Conservation (phyloP, 2,113 vertebrate species). For the Climacteris rufus region DNA sequence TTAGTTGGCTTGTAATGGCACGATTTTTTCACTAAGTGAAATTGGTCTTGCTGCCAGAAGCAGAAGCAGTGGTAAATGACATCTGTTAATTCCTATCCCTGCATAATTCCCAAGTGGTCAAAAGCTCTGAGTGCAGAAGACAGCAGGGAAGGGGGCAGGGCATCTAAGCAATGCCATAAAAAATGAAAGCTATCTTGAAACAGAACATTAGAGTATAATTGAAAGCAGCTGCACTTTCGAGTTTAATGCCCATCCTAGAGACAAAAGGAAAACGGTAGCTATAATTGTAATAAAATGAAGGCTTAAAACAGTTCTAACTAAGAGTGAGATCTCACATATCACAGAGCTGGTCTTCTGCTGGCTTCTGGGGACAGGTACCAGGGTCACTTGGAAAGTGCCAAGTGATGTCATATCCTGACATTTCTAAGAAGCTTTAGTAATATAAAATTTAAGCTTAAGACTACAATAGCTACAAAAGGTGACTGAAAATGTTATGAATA, state of each 20-base stretch:
- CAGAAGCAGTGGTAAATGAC: neutral
- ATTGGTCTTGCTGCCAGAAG: neutral
- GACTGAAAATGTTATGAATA: neutral
- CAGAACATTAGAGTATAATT: neutral
- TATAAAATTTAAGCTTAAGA: neutral
- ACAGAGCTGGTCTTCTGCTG: neutral
- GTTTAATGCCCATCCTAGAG: neutral
- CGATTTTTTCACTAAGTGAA: neutral
- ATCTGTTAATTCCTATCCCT: neutral
- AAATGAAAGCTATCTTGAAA: conserved; percentile 8
- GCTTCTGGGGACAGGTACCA: neutral
- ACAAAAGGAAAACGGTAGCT: neutral
- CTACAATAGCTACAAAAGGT: neutral
- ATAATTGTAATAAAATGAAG: neutral
- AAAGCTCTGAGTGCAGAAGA: neutral
- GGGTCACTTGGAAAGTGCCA: neutral
- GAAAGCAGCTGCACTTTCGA: neutral
- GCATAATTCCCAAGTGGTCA: neutral
- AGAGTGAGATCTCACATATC: neutral
- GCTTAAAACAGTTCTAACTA: neutral
- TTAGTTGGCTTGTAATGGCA: neutral
- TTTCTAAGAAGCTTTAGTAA: neutral
- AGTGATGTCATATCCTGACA: neutral
- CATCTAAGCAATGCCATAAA: neutral
- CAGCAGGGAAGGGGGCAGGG: neutral